phyloP scores from a whole-genome alignment of 2,113 vertebrate species.

The Sceloporus undulatus region DNA sequence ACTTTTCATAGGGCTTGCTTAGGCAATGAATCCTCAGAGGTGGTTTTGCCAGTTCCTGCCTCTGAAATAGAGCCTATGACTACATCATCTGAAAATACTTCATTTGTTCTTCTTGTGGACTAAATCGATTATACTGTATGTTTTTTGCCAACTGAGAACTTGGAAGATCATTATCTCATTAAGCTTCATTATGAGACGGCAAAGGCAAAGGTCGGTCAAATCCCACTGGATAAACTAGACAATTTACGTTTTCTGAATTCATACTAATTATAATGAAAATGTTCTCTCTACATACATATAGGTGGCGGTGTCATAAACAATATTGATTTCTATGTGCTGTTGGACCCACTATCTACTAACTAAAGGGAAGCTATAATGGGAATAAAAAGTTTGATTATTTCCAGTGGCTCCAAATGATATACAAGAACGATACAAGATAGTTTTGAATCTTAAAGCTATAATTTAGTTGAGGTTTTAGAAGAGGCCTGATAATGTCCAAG shows the following conservation, averaged over 20 bases:
- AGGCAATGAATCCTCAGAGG: too few relatives aligned
- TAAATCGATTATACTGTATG: not conserved
- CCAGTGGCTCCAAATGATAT: not conserved
- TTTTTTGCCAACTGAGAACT: not conserved
- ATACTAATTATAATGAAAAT: not conserved
- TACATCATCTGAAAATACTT: not conserved
- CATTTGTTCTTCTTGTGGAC: not conserved
- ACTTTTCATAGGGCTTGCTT: too few relatives aligned
- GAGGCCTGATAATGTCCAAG: not conserved
- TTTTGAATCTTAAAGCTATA: not conserved
- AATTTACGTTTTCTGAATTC: not conserved
- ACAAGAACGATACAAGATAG: not conserved
- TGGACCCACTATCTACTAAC: not conserved
- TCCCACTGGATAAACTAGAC: not conserved
- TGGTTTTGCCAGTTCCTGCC: too few relatives aligned
- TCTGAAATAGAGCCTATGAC: not conserved
- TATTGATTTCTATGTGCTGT: not conserved
- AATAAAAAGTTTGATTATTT: not conserved
- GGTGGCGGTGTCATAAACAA: not conserved
- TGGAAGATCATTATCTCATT: not conserved
- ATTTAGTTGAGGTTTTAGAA: not conserved
- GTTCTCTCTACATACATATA: not conserved
- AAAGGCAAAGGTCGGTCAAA: not conserved
- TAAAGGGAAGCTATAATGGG: not conserved
- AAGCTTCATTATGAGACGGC: not conserved